Percentiles rank a stretch among this genome's conserved stretches.
Conservation (phyloP, 1,140 invertebrate genomes). For the Drosophila bipectinata region DNA sequence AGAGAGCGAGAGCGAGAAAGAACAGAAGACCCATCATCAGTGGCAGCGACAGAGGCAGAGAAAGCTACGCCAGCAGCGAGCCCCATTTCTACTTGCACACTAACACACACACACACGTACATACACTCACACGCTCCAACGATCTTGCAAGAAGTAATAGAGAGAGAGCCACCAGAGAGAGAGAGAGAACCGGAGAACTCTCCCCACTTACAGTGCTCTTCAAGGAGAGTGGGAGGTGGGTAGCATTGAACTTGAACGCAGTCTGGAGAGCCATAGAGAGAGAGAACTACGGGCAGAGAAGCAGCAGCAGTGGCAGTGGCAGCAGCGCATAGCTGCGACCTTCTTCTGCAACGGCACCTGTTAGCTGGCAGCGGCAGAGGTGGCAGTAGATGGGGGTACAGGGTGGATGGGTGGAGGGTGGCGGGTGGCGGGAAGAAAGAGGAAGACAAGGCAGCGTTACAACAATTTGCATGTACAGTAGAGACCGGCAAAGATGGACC, state of each 20-base stretch:
- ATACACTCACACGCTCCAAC: constrained; percentile 42
- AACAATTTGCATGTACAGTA: constrained; percentile 38
- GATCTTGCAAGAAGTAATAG: constrained; percentile 20
- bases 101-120: constrained; percentile 36
- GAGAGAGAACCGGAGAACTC: constrained; percentile 25
- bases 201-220: constrained; percentile 48
- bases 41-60: constrained; percentile 44
- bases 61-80: constrained; percentile 37
- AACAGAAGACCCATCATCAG: background rate
- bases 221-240: constrained; percentile 14
- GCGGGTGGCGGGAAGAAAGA: background rate
- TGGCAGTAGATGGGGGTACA: background rate
- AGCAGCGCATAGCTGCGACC: constrained; percentile 26
- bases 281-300: constrained; percentile 6
- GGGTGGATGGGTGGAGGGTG: background rate
- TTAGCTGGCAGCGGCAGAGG: constrained; percentile 19
- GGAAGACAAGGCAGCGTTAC: constrained; percentile 11
- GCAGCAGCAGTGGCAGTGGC: background rate
- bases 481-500: too few relatives aligned
- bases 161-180: constrained; percentile 14
- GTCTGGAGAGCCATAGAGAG: constrained; percentile 15
- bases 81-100: constrained; percentile 65
- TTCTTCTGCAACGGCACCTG: constrained; percentile 57
- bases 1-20: constrained; percentile 37
- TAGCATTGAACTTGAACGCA: constrained; percentile 76